A percentile compares a stretch with the other conserved stretches of the same genome.
phyloP scores from a whole-genome alignment of 2,888 invertebrate species.

The Cepaea hortensis region DNA sequence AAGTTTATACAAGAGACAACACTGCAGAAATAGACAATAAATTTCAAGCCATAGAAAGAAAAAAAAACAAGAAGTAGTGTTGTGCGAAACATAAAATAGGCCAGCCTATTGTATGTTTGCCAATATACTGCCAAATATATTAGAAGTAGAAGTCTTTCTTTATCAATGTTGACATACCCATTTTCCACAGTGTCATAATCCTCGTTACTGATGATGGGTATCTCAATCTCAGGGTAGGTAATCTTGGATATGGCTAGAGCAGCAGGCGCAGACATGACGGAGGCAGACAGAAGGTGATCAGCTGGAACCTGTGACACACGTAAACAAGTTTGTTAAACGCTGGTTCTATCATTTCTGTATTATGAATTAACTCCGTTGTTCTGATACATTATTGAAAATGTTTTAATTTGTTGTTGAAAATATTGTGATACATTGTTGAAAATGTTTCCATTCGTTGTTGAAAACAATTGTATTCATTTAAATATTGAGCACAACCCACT shows the following conservation, averaged over 20 bases:
- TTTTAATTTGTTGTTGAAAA: too few relatives aligned
- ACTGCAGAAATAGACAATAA: too few relatives aligned
- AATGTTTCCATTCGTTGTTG: neutral
- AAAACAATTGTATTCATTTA: neutral
- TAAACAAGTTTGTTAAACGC: neutral
- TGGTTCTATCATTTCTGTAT: too few relatives aligned
- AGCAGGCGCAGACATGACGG: conserved; percentile 97
- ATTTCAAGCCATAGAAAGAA: too few relatives aligned
- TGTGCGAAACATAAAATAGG: too few relatives aligned
- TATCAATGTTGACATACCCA: conserved; percentile 51
- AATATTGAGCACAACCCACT: too few relatives aligned
- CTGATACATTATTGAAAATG: too few relatives aligned
- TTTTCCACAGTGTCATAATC: conserved; percentile 84
- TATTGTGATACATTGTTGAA: too few relatives aligned
- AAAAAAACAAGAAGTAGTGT: too few relatives aligned
- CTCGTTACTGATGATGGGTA: conserved; percentile 83
- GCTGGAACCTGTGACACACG: conserved; percentile 77
- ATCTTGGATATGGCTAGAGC: conserved; percentile 92
- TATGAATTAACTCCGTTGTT: too few relatives aligned
- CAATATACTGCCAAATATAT: neutral
- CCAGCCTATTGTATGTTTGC: too few relatives aligned
- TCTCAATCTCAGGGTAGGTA: conserved; percentile 92
- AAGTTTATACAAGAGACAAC: too few relatives aligned
- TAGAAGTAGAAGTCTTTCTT: neutral
- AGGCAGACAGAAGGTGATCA: conserved; percentile 91